A percentile compares a stretch with the other conserved stretches of the same genome.
Conservation (phyloP, 2,888 invertebrate species). For the Drosophila ezoana region DNA sequence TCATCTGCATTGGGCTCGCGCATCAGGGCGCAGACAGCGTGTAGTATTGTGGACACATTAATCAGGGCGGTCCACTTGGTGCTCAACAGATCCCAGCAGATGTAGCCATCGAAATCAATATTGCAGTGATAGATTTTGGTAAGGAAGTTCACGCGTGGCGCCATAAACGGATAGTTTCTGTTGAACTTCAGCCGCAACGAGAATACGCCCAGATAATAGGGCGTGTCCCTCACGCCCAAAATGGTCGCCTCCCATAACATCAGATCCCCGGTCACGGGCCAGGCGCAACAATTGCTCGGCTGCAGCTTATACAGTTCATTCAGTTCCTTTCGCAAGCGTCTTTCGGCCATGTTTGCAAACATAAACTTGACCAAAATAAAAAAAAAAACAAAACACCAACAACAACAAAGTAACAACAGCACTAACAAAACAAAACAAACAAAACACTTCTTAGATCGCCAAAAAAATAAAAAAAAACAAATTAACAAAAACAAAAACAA, state of each 20-base stretch:
- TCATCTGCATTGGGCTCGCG: slow-evolving; percentile 25
- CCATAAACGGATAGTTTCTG: slow-evolving; percentile 21
- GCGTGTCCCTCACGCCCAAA: slow-evolving; percentile 13
- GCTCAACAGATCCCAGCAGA: slow-evolving; percentile 48
- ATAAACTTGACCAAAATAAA: neutral
- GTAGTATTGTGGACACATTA: slow-evolving; percentile 17
- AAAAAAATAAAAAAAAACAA: too few species aligned
- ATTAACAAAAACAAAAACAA: neutral
- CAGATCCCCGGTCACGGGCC: slow-evolving; percentile 25
- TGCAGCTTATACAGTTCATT: neutral
- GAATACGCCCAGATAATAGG: slow-evolving; percentile 38
- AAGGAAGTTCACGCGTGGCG: slow-evolving; percentile 34
- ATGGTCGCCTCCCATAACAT: slow-evolving; percentile 40
- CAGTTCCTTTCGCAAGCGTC: slow-evolving; percentile 29
- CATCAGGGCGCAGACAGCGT: slow-evolving; percentile 20
- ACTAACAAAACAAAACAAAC: too few species aligned
- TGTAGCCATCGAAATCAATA: slow-evolving; percentile 42
- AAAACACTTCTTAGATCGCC: too few species aligned
- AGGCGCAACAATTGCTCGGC: slow-evolving; percentile 16
- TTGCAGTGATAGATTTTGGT: slow-evolving; percentile 53
- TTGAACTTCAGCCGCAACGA: slow-evolving; percentile 17
- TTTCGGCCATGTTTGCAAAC: slow-evolving; percentile 12
- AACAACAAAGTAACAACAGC: neutral
- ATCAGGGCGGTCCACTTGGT: slow-evolving; percentile 17
- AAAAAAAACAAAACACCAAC: too few species aligned